Base-by-base conservation (phyloP, 1,140 invertebrate species). In the Onthophagus taurus region DNA sequence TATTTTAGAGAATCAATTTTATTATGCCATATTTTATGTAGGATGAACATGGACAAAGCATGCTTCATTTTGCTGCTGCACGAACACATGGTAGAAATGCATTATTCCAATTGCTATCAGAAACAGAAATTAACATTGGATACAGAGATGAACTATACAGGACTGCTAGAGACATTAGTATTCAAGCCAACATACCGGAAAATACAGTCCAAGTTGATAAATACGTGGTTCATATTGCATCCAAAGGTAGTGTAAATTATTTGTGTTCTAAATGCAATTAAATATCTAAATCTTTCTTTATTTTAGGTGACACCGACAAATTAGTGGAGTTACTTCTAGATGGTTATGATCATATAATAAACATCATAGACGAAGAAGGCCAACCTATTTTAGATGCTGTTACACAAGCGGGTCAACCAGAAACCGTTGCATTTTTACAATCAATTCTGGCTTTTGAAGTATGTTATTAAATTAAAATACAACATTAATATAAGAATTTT, bases 341-440 rank as follows among this genome's bases (percentile, higher is more conserved):
- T 67, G 88, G 89, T 2, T 92, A 91, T 56, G 84, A 90, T 58
- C 85, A 89, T 50, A 81, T 92, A 24, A 58, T 87, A n/a, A 85
- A 89, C 51, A 68, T 87, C 0, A 68, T 76, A 11, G 85, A 89
- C 49, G 76, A 77, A 18, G 74, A 73, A 4, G 76, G 76, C 1
- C 68, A 72, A 1, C 68, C 75, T 13, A 84, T 90, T 44, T 59
- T 80, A 0, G 77, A 86, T 29, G 72, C 85, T 8, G 72, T 80
- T 0, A 63, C 71, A 1, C 72, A 80, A 46, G 70, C 80, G 26
- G 72, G 76, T 13, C 76, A 81, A 34, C 66, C 76, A 2, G 70
- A 78, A 8, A 80, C 80, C 11, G 70, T 75, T 0, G 70, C 74
- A 14, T 81, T 82, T 54, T 70, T 81, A 7, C 74, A 76, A 47